Base-by-base conservation (phyloP, 2,888 invertebrate species). In the Melipona beecheii region DNA sequence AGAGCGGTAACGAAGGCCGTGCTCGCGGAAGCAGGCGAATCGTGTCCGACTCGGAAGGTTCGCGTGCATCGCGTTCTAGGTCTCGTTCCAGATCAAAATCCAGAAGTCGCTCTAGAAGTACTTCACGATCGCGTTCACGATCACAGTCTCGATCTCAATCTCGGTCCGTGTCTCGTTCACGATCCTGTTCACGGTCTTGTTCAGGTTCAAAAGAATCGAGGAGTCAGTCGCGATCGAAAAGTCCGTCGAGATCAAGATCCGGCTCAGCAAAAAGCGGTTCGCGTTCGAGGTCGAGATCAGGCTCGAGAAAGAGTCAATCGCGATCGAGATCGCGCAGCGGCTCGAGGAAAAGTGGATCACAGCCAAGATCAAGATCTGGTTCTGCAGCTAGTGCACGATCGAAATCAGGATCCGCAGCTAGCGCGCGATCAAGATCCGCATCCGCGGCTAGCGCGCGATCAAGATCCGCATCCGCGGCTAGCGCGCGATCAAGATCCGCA, bases 21-120 rank as follows among this genome's bases (percentile, higher is more conserved):
- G 95, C 95, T 58, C 95, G 95, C 0, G 90, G 91, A 69, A 95
- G 96, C 87, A 95, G 96, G 89, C 95, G 96, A 92, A 97, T 97
- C 86, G 95, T 95, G 86, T 97, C 96, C 0, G 96, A 96, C 75
- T 97, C 96, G 0, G 96, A 96, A 74, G 95, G 88, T 94, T 96
- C 93, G 88, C 95, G 95, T 93, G 92, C 88, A 27, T 92, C 92
- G 21, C 86, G 90, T 65, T 91, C 91, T 1, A 84, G 86, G 83
- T 93, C 92, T 15, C 89, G 92, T 71, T 94, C 93, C 4, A 82
- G 87, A 74, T 93, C 92, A 0, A 89, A 92, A 27, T 93, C 93
- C 21, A 84, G 90, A 70, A 92, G 92, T 49, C 91, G 90, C 43
- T 91, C 92, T 4, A 87, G 87, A 73, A 90, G 90, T 50, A 86